Percentiles rank a stretch among this genome's conserved stretches.
Evolutionary conservation across 2,888 invertebrate species (phyloP).

Genomic region (Trissolcus brochymenae): DNA sequence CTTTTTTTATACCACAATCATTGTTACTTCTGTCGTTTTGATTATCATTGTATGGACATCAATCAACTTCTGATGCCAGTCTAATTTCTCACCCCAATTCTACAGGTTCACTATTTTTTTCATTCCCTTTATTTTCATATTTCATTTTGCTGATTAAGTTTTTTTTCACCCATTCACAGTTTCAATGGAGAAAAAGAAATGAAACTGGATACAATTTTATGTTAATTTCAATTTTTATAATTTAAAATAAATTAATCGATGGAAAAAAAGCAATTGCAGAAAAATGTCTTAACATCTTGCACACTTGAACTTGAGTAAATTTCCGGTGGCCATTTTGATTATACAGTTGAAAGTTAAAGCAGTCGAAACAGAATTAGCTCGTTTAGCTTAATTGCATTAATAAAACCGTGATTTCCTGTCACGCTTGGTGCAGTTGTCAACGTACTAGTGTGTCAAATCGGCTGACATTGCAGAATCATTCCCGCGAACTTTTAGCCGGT

Average conservation of each 20-base stretch:
- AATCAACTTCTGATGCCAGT: slow-evolving; percentile 2
- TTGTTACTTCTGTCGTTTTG: slow-evolving; percentile 16
- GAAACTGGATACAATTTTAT: no score
- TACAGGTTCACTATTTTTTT: background rate
- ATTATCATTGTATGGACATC: slow-evolving; percentile 16
- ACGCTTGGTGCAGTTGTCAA: slow-evolving; percentile 16
- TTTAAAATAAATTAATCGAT: background rate
- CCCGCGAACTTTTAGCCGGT: background rate
- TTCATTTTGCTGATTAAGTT: background rate
- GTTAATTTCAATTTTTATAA: no score
- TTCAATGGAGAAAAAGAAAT: background rate
- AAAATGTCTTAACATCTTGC: slow-evolving; percentile 1
- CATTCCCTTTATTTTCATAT: background rate
- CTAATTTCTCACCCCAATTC: background rate
- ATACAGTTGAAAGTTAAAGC: slow-evolving; percentile 16
- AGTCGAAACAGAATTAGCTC: slow-evolving; percentile 35
- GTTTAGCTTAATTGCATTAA: slow-evolving; percentile 36
- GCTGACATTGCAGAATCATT: slow-evolving; percentile 11
- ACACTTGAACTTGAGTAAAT: slow-evolving; percentile 37
- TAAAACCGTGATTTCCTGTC: slow-evolving; percentile 42
- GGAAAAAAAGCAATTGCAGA: background rate
- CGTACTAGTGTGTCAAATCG: slow-evolving; percentile 16
- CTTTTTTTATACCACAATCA: slow-evolving; percentile 17
- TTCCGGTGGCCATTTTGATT: slow-evolving; percentile 29
- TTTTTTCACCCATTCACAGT: background rate